These are phyloP conservation scores for Polia nebulosa DNA, from an alignment of 2,888 invertebrate species.

Conservation along the genomic window DNA sequence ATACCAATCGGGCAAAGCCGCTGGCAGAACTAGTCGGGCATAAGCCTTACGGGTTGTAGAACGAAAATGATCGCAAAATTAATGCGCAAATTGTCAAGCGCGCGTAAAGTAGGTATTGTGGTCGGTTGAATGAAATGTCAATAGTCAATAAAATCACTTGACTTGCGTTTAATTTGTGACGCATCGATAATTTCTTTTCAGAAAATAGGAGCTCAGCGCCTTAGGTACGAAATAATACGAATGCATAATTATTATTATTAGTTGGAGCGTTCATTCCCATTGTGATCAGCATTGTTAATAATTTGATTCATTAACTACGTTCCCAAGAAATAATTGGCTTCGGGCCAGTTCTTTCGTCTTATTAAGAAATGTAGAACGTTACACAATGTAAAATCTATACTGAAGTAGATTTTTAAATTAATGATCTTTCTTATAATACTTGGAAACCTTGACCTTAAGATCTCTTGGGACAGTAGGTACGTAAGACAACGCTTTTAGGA, in stretches of 20 bases:
- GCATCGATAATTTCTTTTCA: too few species aligned
- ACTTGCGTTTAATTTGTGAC: too few species aligned
- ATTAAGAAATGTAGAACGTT: conserved; percentile 26
- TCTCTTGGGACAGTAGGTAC: conserved; percentile 10
- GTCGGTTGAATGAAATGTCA: too few species aligned
- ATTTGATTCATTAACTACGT: conserved; percentile 35
- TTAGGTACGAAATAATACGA: neutral
- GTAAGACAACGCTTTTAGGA: conserved; percentile 32
- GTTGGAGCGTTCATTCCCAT: neutral
- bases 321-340: conserved; percentile 51
- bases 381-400: conserved; percentile 2
- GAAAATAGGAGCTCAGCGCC: too few species aligned
- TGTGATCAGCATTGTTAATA: neutral
- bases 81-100: too few species aligned
- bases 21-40: too few species aligned
- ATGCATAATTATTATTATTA: neutral
- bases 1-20: too few species aligned
- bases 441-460: conserved; percentile 33
- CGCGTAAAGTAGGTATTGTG: too few species aligned
- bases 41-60: too few species aligned
- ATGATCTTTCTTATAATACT: conserved; percentile 5
- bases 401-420: neutral
- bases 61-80: too few species aligned
- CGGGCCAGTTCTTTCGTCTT: conserved; percentile 25
- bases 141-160: too few species aligned